Conservation (phyloP, 2,888 invertebrate genomes). For the Caenorhabditis wallacei region DNA sequence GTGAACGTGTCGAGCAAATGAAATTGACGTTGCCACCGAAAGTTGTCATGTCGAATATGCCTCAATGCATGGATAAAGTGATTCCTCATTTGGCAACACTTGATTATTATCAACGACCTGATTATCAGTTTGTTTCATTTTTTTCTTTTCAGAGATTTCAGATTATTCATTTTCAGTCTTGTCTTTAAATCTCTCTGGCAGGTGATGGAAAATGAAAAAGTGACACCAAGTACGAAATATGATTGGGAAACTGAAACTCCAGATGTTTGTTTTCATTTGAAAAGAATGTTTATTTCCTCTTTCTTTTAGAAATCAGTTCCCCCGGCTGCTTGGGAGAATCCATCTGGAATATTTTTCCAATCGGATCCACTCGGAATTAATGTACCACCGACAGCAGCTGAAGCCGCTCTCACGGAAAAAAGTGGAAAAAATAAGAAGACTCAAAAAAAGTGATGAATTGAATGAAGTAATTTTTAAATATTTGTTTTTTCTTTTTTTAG, state of each 20-base stretch:
- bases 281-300: too few species aligned
- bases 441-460: neutral
- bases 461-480: neutral
- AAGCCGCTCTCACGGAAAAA: constrained; percentile 7
- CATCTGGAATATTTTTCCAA: constrained; percentile 27
- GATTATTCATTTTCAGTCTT: too few species aligned
- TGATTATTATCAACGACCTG: constrained; percentile 72
- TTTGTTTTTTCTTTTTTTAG: too few species aligned
- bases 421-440: constrained; percentile 23
- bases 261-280: constrained; percentile 5
- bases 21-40: constrained; percentile 65
- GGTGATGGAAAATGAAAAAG: constrained; percentile 53
- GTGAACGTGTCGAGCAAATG: constrained; percentile 61
- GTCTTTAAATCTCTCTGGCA: constrained; percentile 47
- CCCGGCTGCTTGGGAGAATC: constrained; percentile 52
- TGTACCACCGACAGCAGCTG: constrained; percentile 24
- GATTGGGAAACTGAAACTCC: constrained; percentile 49
- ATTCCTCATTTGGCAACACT: constrained; percentile 66
- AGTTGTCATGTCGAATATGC: constrained; percentile 70
- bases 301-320: constrained; percentile 1
- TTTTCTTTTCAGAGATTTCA: too few species aligned
- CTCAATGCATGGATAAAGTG: constrained; percentile 56
- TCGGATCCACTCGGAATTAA: constrained; percentile 40
- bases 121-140: constrained; percentile 71
- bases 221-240: constrained; percentile 40